Conservation (phyloP, 2,113 vertebrate species). For the Misgurnus anguillicaudatus region DNA sequence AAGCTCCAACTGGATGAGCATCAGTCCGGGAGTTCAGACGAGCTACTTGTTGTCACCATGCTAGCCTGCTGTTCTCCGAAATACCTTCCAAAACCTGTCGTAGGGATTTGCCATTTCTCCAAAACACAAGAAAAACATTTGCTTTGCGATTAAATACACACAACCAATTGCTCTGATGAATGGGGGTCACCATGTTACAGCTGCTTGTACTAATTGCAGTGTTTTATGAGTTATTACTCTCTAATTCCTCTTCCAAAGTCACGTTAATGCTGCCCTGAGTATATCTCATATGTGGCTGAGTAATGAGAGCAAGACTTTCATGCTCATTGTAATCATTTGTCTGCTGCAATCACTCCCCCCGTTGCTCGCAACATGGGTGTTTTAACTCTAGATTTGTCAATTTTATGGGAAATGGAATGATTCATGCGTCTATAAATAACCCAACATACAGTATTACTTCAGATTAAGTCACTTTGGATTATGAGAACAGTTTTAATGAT, state of each 20-base stretch:
- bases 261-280: slow-evolving; percentile 58
- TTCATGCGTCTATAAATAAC: slow-evolving; percentile 44
- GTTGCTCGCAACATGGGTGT: slow-evolving; percentile 43
- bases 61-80: slow-evolving; percentile 9
- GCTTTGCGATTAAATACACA: slow-evolving; percentile 57
- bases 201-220: slow-evolving; percentile 73
- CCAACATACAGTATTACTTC: slow-evolving; percentile 13
- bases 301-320: slow-evolving; percentile 65
- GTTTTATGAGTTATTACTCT: slow-evolving; percentile 73
- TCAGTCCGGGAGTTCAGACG: slow-evolving; percentile 1
- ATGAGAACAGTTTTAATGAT: background rate
- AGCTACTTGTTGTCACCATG: background rate
- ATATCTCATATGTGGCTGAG: slow-evolving; percentile 64
- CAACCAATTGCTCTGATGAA: slow-evolving; percentile 70
- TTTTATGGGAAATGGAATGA: slow-evolving; percentile 53
- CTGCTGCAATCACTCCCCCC: slow-evolving; percentile 49
- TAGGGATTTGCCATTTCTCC: slow-evolving; percentile 33
- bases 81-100: background rate
- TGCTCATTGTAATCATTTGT: slow-evolving; percentile 67
- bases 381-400: slow-evolving; percentile 44
- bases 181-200: slow-evolving; percentile 72
- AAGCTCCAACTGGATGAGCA: slow-evolving; percentile 46
- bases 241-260: slow-evolving; percentile 56
- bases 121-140: slow-evolving; percentile 53
- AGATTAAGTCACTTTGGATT: slow-evolving; percentile 26